These are phyloP conservation scores for Aplocera efformata DNA, from an alignment of 2,888 invertebrate genomes.

Conservation along the genomic window DNA sequence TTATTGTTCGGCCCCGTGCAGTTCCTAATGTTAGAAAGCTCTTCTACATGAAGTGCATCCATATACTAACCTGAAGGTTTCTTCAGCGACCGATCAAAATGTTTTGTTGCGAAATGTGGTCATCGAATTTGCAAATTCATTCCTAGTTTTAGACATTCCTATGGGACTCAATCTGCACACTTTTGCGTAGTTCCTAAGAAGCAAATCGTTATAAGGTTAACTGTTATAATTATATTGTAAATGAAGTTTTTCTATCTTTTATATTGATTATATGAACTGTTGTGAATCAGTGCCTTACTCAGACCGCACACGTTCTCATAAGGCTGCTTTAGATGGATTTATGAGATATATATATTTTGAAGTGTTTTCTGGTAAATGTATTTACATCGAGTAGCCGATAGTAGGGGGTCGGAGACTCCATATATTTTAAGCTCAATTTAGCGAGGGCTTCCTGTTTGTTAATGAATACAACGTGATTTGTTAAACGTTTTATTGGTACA, in stretches of 20 bases:
- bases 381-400: background rate
- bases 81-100: too few relatives aligned
- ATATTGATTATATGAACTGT: conserved; percentile 25
- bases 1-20: too few relatives aligned
- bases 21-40: too few relatives aligned
- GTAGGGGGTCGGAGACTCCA: background rate
- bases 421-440: conserved; percentile 4
- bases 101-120: conserved; percentile 6
- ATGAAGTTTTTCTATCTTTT: conserved; percentile 35
- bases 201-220: conserved; percentile 13
- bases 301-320: conserved; percentile 32
- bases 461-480: conserved; percentile 45
- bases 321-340: conserved; percentile 42
- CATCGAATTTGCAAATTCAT: conserved; percentile 4
- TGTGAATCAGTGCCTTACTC: conserved; percentile 48
- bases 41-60: too few relatives aligned
- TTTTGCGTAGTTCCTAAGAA: conserved; percentile 39
- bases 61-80: too few relatives aligned
- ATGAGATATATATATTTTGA: conserved; percentile 41
- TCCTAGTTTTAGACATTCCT: conserved; percentile 13
- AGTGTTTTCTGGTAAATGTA: conserved; percentile 19
- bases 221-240: conserved; percentile 29
- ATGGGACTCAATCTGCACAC: conserved; percentile 2
- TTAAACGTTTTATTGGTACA: conserved; percentile 67
- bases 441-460: conserved; percentile 35